phyloP scores from a whole-genome alignment of 2,797 vertebrate species.

The Hippopotamyrus pictus region DNA sequence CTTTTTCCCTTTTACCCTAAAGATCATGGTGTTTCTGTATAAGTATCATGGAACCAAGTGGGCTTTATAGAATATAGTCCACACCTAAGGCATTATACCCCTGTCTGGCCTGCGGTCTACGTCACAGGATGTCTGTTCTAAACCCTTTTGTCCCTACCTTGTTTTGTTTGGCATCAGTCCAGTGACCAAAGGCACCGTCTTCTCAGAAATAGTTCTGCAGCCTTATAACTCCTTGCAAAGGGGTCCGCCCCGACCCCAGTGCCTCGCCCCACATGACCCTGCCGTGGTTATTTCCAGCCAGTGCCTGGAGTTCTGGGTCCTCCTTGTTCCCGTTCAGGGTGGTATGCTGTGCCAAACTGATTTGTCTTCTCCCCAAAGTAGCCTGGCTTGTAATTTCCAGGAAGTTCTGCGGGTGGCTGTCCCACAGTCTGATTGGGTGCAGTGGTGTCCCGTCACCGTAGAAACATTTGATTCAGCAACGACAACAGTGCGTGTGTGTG shows the following conservation, averaged over 20 bases:
- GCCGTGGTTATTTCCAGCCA: neutral
- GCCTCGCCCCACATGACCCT: neutral
- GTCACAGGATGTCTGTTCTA: neutral
- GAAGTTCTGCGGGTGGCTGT: neutral
- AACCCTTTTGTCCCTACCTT: neutral
- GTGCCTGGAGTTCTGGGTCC: neutral
- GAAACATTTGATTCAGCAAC: neutral
- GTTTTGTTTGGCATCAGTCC: neutral
- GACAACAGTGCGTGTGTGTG: neutral
- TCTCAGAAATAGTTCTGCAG: neutral
- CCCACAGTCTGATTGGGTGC: neutral
- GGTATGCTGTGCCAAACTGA: neutral
- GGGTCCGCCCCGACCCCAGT: neutral
- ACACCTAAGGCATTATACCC: neutral
- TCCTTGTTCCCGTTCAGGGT: neutral
- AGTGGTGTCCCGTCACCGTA: neutral
- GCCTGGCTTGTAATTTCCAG: neutral
- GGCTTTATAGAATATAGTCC: neutral
- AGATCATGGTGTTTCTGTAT: too few species aligned
- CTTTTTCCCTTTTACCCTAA: neutral
- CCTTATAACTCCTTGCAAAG: neutral
- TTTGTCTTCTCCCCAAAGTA: neutral
- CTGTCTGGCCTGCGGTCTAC: neutral
- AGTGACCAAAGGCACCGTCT: neutral
- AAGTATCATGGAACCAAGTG: neutral